These are phyloP conservation scores for Upupa epops DNA, from an alignment of 2,113 vertebrate species.

Conservation along the genomic window DNA sequence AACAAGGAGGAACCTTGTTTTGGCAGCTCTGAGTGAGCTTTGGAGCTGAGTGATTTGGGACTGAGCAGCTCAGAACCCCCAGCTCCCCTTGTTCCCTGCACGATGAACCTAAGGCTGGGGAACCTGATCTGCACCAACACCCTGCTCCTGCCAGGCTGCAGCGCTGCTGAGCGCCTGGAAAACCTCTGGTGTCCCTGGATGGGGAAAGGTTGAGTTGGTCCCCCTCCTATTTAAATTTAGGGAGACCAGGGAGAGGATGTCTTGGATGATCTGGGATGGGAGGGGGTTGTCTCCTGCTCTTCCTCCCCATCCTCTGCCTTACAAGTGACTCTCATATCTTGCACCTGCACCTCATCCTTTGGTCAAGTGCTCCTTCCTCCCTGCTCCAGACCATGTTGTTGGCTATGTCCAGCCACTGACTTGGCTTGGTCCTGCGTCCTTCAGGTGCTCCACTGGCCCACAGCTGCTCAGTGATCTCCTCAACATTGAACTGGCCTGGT, in stretches of 20 bases:
- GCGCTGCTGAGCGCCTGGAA: not conserved
- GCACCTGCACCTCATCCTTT: not conserved
- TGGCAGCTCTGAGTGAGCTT: not conserved
- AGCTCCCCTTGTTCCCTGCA: not conserved
- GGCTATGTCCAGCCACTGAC: not conserved
- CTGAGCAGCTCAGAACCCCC: not conserved
- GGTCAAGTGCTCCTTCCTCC: too few relatives aligned
- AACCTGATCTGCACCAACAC: not conserved
- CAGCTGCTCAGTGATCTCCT: not conserved
- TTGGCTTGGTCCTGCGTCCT: not conserved
- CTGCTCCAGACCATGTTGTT: not conserved
- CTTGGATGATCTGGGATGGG: not conserved
- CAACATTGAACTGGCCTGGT: not conserved
- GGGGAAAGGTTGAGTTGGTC: not conserved
- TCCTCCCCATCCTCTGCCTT: too few relatives aligned
- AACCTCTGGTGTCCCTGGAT: not conserved
- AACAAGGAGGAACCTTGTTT: not conserved
- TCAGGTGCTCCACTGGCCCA: not conserved
- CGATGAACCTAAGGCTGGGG: not conserved
- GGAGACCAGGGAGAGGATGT: not conserved
- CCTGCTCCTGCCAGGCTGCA: not conserved
- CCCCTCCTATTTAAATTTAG: not conserved
- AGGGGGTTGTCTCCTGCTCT: too few relatives aligned
- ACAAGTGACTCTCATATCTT: not conserved
- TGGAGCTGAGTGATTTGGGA: not conserved